phyloP scores from a whole-genome alignment of 1,140 invertebrate species.

The honey bee (Apis mellifera) region DNA sequence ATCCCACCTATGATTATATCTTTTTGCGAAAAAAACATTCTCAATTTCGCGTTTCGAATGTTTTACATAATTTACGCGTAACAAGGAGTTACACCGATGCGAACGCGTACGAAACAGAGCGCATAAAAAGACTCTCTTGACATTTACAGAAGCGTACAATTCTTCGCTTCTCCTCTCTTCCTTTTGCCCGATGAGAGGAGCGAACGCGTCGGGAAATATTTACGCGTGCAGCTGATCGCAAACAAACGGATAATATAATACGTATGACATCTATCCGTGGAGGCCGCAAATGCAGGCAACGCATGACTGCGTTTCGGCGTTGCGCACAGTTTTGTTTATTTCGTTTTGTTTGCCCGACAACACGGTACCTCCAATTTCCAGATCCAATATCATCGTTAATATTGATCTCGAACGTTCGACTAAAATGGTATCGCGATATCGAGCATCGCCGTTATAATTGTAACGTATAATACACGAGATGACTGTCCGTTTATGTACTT shows the following conservation, averaged over 20 bases:
- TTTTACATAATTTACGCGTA: no score
- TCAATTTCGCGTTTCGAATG: no score
- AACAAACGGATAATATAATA: conserved; percentile 69
- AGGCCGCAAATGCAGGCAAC: conserved; percentile 51
- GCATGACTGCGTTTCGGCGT: conserved; percentile 1
- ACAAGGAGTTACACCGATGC: no score
- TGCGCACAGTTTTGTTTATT: conserved; percentile 67
- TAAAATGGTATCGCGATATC: conserved; percentile 48
- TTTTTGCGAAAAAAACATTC: no score
- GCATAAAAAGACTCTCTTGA: no score
- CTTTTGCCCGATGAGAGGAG: background rate
- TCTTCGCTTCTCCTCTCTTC: no score
- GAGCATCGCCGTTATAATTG: conserved; percentile 49
- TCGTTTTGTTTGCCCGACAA: conserved; percentile 62
- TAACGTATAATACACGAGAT: conserved; percentile 11
- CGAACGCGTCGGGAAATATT: conserved; percentile 57
- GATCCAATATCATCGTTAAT: conserved; percentile 65
- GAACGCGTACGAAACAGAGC: no score
- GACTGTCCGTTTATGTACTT: conserved; percentile 22
- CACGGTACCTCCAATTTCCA: conserved; percentile 44
- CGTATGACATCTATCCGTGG: conserved; percentile 45
- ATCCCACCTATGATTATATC: no score
- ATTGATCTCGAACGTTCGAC: conserved; percentile 52
- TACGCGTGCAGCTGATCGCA: conserved; percentile 63
- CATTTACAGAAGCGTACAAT: no score